Percentiles rank a stretch among this genome's conserved stretches.
These are phyloP conservation scores for Atherinosoma microstoma DNA, from an alignment of 2,797 vertebrate genomes.

Conservation along the genomic window DNA sequence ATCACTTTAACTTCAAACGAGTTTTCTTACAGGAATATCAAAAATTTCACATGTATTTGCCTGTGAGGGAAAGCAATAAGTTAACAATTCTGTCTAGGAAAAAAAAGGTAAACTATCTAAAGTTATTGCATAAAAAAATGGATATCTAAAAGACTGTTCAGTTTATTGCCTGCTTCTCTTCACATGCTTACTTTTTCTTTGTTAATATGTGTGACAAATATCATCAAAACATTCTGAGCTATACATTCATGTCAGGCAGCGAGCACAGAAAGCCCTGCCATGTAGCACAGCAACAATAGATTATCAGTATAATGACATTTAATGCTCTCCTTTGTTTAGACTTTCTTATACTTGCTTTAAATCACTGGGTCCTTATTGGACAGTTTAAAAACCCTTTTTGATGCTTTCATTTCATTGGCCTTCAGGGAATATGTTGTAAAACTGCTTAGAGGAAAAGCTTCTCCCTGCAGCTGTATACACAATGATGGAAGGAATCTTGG, in stretches of 20 bases:
- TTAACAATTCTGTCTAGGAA: too few species aligned
- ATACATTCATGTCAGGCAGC: neutral
- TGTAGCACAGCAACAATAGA: conserved; percentile 1
- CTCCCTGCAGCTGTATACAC: neutral
- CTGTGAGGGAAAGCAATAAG: too few species aligned
- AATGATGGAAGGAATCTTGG: too few species aligned
- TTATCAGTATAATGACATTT: conserved; percentile 33
- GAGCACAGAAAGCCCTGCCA: neutral
- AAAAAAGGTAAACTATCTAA: too few species aligned
- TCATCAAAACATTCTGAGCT: neutral
- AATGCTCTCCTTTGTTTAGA: conserved; percentile 27
- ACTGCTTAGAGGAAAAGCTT: conserved; percentile 2
- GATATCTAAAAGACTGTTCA: too few species aligned
- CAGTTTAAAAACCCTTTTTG: conserved; percentile 46
- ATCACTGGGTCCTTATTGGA: conserved; percentile 21
- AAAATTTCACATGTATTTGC: too few species aligned
- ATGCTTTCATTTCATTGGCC: conserved; percentile 39
- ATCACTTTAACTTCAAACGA: too few species aligned
- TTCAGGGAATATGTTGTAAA: conserved; percentile 30
- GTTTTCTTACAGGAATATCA: neutral
- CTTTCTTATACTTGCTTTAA: conserved; percentile 28
- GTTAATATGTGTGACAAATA: neutral
- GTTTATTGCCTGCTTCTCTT: neutral
- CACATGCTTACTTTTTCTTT: neutral
- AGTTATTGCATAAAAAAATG: too few species aligned